A percentile compares a stretch with the other conserved stretches of the same genome.
Evolutionary conservation across 2,113 vertebrate species (phyloP).

Genomic region (Pelecanoides urinatrix): DNA sequence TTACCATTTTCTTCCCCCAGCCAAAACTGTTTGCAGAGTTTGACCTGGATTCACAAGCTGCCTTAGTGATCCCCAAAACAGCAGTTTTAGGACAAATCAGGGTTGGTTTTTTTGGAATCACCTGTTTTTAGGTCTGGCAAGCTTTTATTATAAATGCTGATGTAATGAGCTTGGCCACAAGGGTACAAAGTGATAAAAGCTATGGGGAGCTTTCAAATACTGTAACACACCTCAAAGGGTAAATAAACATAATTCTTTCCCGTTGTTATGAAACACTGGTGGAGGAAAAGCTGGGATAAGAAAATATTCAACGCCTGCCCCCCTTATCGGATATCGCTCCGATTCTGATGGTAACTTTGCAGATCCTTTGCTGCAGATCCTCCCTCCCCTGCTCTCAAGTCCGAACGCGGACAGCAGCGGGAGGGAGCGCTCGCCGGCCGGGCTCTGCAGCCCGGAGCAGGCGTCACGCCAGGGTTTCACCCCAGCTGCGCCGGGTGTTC

Average conservation of each 20-base stretch:
- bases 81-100: background rate
- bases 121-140: background rate
- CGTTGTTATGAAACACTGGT: background rate
- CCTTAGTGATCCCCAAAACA: background rate
- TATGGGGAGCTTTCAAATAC: background rate
- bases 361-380: background rate
- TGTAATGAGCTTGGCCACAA: background rate
- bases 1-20: background rate
- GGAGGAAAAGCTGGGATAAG: background rate
- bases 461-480: background rate
- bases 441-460: background rate
- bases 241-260: background rate
- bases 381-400: background rate
- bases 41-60: background rate
- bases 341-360: background rate
- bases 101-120: background rate
- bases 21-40: background rate
- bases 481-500: accelerated
- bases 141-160: background rate
- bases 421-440: accelerated
- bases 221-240: background rate
- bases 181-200: background rate
- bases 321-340: accelerated
- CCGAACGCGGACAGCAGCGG: background rate
- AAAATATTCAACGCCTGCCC: background rate